Base-by-base conservation (phyloP, 2,113 vertebrate species). In the Dryoscopus gambensis region DNA sequence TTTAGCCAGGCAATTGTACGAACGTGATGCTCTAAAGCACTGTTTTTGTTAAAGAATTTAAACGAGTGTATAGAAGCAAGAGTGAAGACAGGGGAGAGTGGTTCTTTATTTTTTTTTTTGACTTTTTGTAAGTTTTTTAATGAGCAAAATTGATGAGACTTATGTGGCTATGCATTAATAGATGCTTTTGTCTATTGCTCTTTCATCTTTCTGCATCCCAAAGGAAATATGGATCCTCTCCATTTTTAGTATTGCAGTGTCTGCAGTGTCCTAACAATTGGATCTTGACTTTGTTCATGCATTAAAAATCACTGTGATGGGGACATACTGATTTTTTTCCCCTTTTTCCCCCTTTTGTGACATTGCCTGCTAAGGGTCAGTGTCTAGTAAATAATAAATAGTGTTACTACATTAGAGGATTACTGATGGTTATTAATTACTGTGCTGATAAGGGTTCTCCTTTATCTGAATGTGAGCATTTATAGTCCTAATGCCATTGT, bases 311-410 rank as follows among this genome's bases (percentile, higher is more conserved):
- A 8, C 18, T 24, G 40, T 50, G 25, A n/a, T 52, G 47, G 70
- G 52, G 60, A 64, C 70, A 17, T 65, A 25, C 13, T 50, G 31
- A 3, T 0, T 16, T 5, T 28, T 7, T 1, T 0, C 2, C 3
- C 1, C 1, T 3, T 13, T 23, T 73, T 40, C 16, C 18, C 4
- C 3, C 0, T 44, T 63, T 8, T 3, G 1, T 81, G 60, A 50
- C 3, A 11, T 20, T 1, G 2, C 46, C 31, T 57, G n/a, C 27
- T n/a, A 44, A 63, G 47, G 46, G 50, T 74, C 35, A 20, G 5
- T 37, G 14, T 68, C 5, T n/a, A 50, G 37, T 60, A 55, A 83
- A 64, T 71, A 79, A 44, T 40, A 14, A 42, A n/a, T 74, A 6
- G 4, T 39, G 7, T 53, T 75, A n/a, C 6, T 81, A 19, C 23